These are phyloP conservation scores for Desoria tigrina DNA, from an alignment of 2,888 invertebrate genomes.

Conservation along the genomic window DNA sequence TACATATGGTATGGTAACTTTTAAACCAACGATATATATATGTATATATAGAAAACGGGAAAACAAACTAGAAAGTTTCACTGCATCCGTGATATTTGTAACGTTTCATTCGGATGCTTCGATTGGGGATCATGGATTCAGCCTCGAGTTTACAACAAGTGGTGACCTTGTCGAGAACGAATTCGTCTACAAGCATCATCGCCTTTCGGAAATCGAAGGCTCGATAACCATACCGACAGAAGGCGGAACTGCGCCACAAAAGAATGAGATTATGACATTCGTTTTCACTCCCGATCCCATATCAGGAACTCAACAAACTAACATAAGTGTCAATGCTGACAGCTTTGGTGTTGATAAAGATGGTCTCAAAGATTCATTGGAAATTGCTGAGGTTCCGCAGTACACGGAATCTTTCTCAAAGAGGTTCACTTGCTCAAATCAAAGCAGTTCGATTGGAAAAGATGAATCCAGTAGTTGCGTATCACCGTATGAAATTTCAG, in stretches of 20 bases:
- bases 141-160: slow-evolving; percentile 29
- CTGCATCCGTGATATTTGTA: slow-evolving; percentile 16
- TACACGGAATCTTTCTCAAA: slow-evolving; percentile 3
- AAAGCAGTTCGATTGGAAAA: neutral
- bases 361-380: neutral
- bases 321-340: neutral
- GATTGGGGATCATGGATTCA: slow-evolving; percentile 28
- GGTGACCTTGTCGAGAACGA: slow-evolving; percentile 9
- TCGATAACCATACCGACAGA: neutral
- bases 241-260: neutral
- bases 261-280: neutral
- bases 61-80: slow-evolving; percentile 25
- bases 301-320: neutral
- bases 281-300: neutral
- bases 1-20: too few species aligned
- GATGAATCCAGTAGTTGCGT: neutral
- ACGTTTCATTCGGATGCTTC: slow-evolving; percentile 36
- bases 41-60: slow-evolving; percentile 32
- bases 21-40: too few species aligned
- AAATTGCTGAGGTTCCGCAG: too few species aligned
- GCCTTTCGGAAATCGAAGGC: neutral
- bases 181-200: neutral
- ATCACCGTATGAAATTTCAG: neutral
- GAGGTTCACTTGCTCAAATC: neutral
- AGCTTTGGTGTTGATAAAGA: neutral